Evolutionary conservation across 2,797 vertebrate species (phyloP), one percentile per base, ranked within the genome.

Genomic region (Myotis daubentonii): DNA sequence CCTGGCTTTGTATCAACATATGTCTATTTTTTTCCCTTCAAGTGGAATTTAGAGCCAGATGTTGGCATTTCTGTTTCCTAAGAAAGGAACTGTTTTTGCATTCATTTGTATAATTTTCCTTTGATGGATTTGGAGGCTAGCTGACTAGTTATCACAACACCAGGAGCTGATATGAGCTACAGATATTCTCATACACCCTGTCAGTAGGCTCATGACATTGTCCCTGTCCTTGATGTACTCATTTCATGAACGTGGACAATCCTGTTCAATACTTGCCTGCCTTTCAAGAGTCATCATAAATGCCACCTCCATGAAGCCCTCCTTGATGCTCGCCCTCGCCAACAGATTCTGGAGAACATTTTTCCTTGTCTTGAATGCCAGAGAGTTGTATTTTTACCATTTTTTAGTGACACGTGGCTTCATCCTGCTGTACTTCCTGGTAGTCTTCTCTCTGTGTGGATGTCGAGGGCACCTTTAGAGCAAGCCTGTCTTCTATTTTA

Each of bases 61-160:
- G 84, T 93, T 93, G n/a, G 85, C 57, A 91, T 93, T 88, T 89
- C 80, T 91, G 41, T 93, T 86, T 95, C 53, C 66, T 36, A 30
- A 94, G 70, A 88, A 47, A 38, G 38, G 68, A 82, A 16, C 30
- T 44, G 1, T 82, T 79, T 89, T 81, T 85, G 30, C 74, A 72
- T 65, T 80, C 41, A 17, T 93, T 92, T 92, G 12, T 79, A 44
- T 19, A 36, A 2, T 88, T 94, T 93, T 82, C 19, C 25, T 80
- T 12, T 28, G 41, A 55, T 79, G n/a, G 6, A 38, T 68, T 83
- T 91, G 62, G 33, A 94, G 25, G 41, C 38, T 62, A 4, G 47
- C 36, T 68, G 36, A 74, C 62, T 88, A 60, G 53, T 84, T 78
- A 22, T 49, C 25, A 38, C 49, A 60, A 33, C 62, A 28, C 41